phyloP scores from a whole-genome alignment of 2,113 vertebrate species.

The Sapayoa aenigma region DNA sequence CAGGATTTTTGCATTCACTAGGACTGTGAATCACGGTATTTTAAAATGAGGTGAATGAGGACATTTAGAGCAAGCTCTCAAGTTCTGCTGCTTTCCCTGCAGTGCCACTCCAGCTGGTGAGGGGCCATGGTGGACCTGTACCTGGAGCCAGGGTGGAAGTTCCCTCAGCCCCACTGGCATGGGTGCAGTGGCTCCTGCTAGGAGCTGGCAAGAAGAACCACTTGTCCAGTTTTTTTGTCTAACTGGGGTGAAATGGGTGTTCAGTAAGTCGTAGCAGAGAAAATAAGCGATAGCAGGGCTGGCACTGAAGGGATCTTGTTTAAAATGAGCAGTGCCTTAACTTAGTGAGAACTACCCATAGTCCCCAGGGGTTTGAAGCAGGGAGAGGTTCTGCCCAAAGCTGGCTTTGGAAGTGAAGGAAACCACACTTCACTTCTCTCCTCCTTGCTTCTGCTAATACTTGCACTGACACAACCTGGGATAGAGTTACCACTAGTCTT shows the following conservation, averaged over 20 bases:
- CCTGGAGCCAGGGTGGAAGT: neutral
- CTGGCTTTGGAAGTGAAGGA: neutral
- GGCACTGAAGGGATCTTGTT: neutral
- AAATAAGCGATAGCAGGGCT: neutral
- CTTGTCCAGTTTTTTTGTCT: neutral
- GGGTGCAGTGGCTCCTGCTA: neutral
- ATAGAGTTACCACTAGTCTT: rapidly evolving
- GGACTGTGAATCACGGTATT: neutral
- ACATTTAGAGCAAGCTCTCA: neutral
- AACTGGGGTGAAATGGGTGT: neutral
- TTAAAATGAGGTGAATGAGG: rapidly evolving
- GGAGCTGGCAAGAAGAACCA: neutral
- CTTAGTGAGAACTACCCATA: neutral
- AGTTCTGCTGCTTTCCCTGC: neutral
- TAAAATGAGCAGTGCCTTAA: neutral
- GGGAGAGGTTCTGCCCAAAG: neutral
- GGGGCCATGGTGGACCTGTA: neutral
- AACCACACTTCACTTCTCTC: neutral
- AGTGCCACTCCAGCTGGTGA: neutral
- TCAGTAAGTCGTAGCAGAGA: neutral
- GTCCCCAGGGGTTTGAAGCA: neutral
- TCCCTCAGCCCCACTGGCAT: neutral
- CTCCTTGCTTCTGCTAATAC: neutral
- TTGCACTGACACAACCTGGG: neutral
- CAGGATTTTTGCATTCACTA: neutral